These are phyloP conservation scores for Pachymerium ferrugineum DNA, from an alignment of 2,888 invertebrate species.

Conservation along the genomic window DNA sequence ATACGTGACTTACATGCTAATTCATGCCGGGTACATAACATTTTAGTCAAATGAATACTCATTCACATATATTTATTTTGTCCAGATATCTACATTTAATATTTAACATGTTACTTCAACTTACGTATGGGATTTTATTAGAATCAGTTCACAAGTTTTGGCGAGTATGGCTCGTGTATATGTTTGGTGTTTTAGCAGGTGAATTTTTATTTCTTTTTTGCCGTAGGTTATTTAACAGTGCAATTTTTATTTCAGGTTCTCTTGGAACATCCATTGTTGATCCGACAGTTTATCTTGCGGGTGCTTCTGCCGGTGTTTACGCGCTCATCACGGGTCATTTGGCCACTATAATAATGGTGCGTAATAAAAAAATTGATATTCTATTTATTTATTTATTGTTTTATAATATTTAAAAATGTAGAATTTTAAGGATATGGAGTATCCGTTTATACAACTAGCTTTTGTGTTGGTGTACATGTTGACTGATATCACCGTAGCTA, in stretches of 20 bases:
- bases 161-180: constrained; percentile 65
- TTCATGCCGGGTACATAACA: not conserved
- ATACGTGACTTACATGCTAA: not conserved
- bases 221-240: not conserved
- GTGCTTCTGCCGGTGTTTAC: constrained; percentile 87
- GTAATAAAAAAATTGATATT: not conserved
- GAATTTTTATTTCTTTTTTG: constrained; percentile 30
- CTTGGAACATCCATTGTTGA: constrained; percentile 69
- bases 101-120: constrained; percentile 82
- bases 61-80: not conserved
- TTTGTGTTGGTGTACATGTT: constrained; percentile 72
- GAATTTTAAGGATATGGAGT: constrained; percentile 93
- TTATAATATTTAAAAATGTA: constrained; percentile 45
- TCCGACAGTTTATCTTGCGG: constrained; percentile 74
- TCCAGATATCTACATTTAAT: constrained; percentile 61
- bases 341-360: constrained; percentile 65
- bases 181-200: constrained; percentile 65
- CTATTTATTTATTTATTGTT: too few species aligned
- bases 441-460: not conserved
- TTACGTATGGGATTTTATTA: constrained; percentile 84
- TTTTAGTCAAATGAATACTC: not conserved
- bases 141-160: constrained; percentile 80
- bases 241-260: constrained; percentile 51
- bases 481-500: too few species aligned
- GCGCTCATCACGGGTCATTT: constrained; percentile 79